phyloP scores from a whole-genome alignment of 2,888 invertebrate genomes.

The Ophonus ardosiacus region DNA sequence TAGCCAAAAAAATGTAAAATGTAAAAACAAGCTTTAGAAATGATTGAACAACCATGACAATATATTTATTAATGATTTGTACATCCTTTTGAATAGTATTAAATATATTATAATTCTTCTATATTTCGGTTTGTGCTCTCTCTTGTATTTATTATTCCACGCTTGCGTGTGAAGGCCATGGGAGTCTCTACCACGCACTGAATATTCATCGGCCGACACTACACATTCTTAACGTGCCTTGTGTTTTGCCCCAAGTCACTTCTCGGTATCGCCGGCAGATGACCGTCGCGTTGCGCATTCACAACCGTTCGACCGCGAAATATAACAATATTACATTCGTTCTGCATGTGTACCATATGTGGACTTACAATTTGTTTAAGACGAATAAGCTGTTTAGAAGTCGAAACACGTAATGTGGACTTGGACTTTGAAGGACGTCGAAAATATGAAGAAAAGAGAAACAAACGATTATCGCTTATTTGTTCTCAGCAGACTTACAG shows the following conservation, averaged over 20 bases:
- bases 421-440: not conserved
- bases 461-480: not conserved
- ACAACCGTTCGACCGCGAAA: conserved; percentile 56
- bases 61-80: too few species aligned
- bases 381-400: not conserved
- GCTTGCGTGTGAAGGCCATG: conserved; percentile 55
- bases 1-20: too few species aligned
- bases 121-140: not conserved
- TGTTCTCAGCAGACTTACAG: too few species aligned
- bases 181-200: conserved; percentile 49
- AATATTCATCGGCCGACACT: conserved; percentile 57
- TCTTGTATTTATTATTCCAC: conserved; percentile 48
- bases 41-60: too few species aligned
- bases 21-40: too few species aligned
- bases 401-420: not conserved
- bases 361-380: not conserved
- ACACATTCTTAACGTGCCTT: conserved; percentile 55
- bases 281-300: conserved; percentile 31
- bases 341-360: conserved; percentile 27
- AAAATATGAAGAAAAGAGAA: not conserved
- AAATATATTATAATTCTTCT: not conserved
- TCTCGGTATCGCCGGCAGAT: conserved; percentile 50
- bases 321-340: conserved; percentile 29
- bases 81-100: too few species aligned
- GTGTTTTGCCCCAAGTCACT: conserved; percentile 39